Base-by-base conservation (phyloP, 1,140 invertebrate species). In the Cotesia glomerata region DNA sequence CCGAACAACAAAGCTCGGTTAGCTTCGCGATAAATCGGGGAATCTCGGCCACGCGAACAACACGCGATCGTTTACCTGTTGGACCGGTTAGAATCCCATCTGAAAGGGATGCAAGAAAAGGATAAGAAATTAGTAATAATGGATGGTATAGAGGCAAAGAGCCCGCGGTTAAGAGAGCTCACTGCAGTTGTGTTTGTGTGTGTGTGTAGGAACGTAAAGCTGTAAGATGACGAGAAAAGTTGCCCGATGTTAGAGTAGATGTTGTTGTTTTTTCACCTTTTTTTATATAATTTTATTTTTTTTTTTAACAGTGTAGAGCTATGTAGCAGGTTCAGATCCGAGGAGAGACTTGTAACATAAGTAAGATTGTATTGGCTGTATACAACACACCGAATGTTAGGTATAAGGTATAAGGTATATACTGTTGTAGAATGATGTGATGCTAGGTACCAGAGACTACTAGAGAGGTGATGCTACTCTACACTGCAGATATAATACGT, bases 1-100 rank as follows among this genome's bases (percentile, higher is more conserved):
- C 26, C 1, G 26, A 81, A 84, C 83, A 78, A 77, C 76, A 18
- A 26, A 62, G 36, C 64, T 85, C 83, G 84, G 79, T 11, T 34
- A 51, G 76, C 73, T 81, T 76, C 84, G 83, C 56, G 5, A 69
- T 2, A 26, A 45, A 8, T 84, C 84, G 84, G 78, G 5, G 0
- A 18, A 5, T 8, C 67, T 81, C 84, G 83, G 84, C 84, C 84
- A 85, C 84, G 84, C 84, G 84, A 84, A 76, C 82, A 83, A 84
- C 84, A 85, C 84, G 84, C 84, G 84, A 85, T 84, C 84, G 71
- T 64, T 67, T 69, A 77, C 74, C 74, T 72, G 76, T 74, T 75
- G 74, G 64, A 77, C 76, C 74, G 72, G 63, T 65, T 65, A 35
- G 63, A 65, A 65, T 16, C 9, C 32, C 4, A 56, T 62, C 16